These are phyloP conservation scores for Gallinago undulata DNA, from an alignment of 2,113 vertebrate species.

Conservation along the genomic window DNA sequence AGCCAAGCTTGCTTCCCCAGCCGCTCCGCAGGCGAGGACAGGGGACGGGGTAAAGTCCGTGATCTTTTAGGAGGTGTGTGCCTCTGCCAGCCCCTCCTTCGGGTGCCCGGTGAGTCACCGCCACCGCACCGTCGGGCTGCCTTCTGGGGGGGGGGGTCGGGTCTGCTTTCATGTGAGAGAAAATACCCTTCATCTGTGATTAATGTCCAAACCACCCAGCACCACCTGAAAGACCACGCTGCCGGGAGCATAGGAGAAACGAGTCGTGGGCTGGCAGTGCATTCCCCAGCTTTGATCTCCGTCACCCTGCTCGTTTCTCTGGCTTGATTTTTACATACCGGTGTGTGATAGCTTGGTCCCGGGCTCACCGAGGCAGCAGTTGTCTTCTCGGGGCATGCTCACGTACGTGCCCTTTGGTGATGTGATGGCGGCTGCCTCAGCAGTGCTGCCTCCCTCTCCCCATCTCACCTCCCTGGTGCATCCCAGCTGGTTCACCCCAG, in stretches of 20 bases:
- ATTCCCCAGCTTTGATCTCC: neutral
- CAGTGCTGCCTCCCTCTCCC: neutral
- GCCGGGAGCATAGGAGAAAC: fast-evolving
- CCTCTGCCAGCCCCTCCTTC: neutral
- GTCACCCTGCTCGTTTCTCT: neutral
- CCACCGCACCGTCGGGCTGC: fast-evolving
- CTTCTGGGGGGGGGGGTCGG: neutral
- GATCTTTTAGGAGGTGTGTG: neutral
- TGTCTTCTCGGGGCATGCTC: neutral
- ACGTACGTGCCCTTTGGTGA: neutral
- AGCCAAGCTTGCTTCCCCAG: neutral
- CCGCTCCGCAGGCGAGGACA: fast-evolving
- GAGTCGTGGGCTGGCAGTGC: fast-evolving
- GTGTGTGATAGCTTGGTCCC: neutral
- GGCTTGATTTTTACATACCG: neutral
- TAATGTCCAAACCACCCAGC: neutral
- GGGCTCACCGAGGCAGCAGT: neutral
- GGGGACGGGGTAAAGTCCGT: neutral
- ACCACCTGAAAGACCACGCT: neutral
- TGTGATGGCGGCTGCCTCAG: neutral
- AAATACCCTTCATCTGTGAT: neutral
- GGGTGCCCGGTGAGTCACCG: neutral
- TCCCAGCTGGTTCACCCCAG: fast-evolving
- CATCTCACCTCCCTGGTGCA: fast-evolving
- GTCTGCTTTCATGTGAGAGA: neutral